phyloP scores from a whole-genome alignment of 1,140 invertebrate species.

The Eriosoma lanigerum region DNA sequence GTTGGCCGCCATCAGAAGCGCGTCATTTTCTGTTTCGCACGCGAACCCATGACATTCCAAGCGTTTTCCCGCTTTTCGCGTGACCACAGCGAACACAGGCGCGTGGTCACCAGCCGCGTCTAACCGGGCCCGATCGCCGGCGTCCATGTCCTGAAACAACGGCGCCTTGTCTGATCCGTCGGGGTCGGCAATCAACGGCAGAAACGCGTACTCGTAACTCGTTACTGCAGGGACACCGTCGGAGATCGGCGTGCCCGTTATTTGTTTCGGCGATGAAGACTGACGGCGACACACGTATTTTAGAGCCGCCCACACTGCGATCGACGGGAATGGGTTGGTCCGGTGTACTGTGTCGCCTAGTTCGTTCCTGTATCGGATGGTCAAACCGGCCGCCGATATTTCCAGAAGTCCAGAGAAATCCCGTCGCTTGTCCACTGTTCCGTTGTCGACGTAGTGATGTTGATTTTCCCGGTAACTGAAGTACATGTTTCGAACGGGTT shows the following conservation, averaged over 20 bases:
- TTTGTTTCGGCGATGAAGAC: background rate
- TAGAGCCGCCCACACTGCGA: conserved; percentile 87
- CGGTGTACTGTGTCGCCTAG: conserved; percentile 61
- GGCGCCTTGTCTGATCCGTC: conserved; percentile 72
- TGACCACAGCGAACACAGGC: conserved; percentile 87
- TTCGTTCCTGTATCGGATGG: conserved; percentile 64
- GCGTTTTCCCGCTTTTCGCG: conserved; percentile 67
- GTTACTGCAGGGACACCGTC: conserved; percentile 53
- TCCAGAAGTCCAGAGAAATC: conserved; percentile 64
- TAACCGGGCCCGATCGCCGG: conserved; percentile 55
- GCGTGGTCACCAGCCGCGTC: conserved; percentile 65
- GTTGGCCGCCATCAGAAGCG: conserved; percentile 85
- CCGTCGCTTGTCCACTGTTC: background rate
- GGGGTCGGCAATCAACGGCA: conserved; percentile 82
- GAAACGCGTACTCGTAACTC: conserved; percentile 69
- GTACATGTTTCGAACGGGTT: conserved; percentile 77
- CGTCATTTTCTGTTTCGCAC: conserved; percentile 82
- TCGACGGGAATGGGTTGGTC: conserved; percentile 81
- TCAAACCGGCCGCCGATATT: conserved; percentile 70
- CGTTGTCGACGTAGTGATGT: background rate
- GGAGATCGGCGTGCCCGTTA: conserved; percentile 58
- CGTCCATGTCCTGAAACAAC: conserved; percentile 61
- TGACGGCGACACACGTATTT: conserved; percentile 65
- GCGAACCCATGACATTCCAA: conserved; percentile 89
- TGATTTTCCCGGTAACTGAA: conserved; percentile 64